These are phyloP conservation scores for Euclidia mi DNA, from an alignment of 2,888 invertebrate genomes.

Conservation along the genomic window DNA sequence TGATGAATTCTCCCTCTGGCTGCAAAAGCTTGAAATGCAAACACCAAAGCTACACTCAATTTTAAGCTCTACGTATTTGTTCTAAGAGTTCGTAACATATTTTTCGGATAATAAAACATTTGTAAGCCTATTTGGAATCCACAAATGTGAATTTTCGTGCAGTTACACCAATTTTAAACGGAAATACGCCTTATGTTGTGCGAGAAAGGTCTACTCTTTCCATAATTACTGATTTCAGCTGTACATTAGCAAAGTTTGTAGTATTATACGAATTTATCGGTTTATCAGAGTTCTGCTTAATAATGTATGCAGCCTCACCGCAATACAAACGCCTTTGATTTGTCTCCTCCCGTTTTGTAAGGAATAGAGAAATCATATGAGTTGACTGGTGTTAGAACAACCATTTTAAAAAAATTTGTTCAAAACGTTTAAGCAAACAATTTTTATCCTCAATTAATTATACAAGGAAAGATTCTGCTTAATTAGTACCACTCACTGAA, in stretches of 20 bases:
- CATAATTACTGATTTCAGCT: neutral
- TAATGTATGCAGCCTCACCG: slow-evolving; percentile 75
- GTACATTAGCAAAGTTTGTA: slow-evolving; percentile 21
- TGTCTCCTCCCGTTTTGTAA: slow-evolving; percentile 60
- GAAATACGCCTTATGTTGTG: slow-evolving; percentile 17
- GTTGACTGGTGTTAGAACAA: slow-evolving; percentile 14
- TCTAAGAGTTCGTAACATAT: slow-evolving; percentile 29
- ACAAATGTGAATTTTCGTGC: slow-evolving; percentile 26
- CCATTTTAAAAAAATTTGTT: neutral
- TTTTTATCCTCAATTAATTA: slow-evolving; percentile 20
- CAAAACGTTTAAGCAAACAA: slow-evolving; percentile 25
- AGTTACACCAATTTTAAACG: neutral
- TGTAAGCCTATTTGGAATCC: slow-evolving; percentile 35
- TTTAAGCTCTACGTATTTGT: slow-evolving; percentile 30
- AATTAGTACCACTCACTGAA: slow-evolving; percentile 12
- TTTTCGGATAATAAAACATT: slow-evolving; percentile 32
- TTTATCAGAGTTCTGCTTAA: slow-evolving; percentile 69
- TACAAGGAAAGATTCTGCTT: slow-evolving; percentile 17
- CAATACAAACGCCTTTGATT: slow-evolving; percentile 78
- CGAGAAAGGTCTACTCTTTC: slow-evolving; percentile 20
- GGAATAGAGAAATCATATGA: slow-evolving; percentile 39
- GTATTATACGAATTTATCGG: slow-evolving; percentile 60
- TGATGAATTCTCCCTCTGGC: slow-evolving; percentile 56
- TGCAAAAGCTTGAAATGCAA: slow-evolving; percentile 13
- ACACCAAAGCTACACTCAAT: slow-evolving; percentile 21